Percentiles rank a stretch among this genome's conserved stretches.
Evolutionary conservation across 2,888 invertebrate genomes (phyloP).

Genomic region (Prostheceraeus crozeri): DNA sequence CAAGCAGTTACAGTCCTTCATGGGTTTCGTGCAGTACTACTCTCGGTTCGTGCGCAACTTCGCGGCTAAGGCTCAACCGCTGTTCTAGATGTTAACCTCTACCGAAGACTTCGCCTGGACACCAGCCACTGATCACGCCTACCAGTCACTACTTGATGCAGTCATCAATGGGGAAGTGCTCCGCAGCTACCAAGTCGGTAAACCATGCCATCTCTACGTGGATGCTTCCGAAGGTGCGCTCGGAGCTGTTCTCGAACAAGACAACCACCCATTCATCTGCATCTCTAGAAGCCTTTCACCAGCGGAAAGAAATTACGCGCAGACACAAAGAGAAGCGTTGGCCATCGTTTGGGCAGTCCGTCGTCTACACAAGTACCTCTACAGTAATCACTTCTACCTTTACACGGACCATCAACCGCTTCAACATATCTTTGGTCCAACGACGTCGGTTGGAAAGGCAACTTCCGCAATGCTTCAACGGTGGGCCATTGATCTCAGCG

Average conservation of each 20-base stretch:
- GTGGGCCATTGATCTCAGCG: conserved; percentile 25
- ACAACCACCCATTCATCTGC: conserved; percentile 18
- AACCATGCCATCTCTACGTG: not conserved
- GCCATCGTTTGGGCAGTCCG: conserved; percentile 22
- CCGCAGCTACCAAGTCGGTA: not conserved
- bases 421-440: not conserved
- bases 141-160: not conserved
- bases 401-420: conserved; percentile 7
- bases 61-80: conserved; percentile 1
- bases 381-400: conserved; percentile 13
- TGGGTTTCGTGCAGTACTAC: conserved; percentile 8
- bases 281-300: not conserved
- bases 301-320: conserved; percentile 4
- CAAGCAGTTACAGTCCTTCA: not conserved
- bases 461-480: conserved; percentile 16
- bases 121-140: not conserved
- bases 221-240: conserved; percentile 13
- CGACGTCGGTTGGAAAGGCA: not conserved
- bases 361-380: conserved; percentile 7
- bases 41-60: conserved; percentile 16
- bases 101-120: not conserved
- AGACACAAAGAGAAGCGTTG: conserved; percentile 13
- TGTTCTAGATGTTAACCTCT: conserved; percentile 11
- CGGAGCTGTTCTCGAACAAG: conserved; percentile 18
- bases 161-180: conserved; percentile 4